A percentile compares a stretch with the other conserved stretches of the same genome.
Conservation (phyloP, 2,113 vertebrate species). For the Holacanthus passer region DNA sequence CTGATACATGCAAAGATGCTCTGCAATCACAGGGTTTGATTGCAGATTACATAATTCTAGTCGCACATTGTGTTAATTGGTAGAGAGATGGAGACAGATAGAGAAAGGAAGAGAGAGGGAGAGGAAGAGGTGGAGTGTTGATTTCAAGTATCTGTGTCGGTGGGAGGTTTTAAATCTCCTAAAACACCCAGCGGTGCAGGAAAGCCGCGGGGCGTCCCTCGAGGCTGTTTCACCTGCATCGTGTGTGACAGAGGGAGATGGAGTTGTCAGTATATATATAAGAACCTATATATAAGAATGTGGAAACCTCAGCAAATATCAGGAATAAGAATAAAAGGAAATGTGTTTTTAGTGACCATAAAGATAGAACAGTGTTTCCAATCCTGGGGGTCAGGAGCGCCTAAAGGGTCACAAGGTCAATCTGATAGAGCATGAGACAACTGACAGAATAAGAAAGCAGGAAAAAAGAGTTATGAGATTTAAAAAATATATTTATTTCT, state of each 20-base stretch:
- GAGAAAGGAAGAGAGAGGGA: background rate
- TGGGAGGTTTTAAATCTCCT: conserved; percentile 23
- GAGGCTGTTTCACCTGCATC: conserved; percentile 41
- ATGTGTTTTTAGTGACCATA: background rate
- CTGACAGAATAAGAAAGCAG: background rate
- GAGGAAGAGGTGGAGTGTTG: background rate
- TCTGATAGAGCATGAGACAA: background rate
- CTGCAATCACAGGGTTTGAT: conserved; percentile 33
- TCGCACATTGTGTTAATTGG: conserved; percentile 39
- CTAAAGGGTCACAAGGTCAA: too few relatives aligned
- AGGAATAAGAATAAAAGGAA: background rate
- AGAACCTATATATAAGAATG: too few relatives aligned
- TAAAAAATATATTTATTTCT: background rate
- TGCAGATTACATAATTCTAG: conserved; percentile 6
- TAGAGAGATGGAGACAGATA: background rate
- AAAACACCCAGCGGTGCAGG: conserved; percentile 40
- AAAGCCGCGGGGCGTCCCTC: conserved; percentile 1
- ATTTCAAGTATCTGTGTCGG: conserved; percentile 33
- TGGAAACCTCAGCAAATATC: too few relatives aligned
- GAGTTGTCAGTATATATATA: background rate
- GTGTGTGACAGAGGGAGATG: conserved; percentile 1
- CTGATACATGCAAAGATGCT: conserved; percentile 2
- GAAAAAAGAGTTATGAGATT: background rate
- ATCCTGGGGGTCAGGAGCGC: background rate
- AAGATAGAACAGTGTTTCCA: background rate